These are phyloP conservation scores for Chrysocyon brachyurus DNA, from an alignment of 2,797 vertebrate genomes.

Conservation along the genomic window DNA sequence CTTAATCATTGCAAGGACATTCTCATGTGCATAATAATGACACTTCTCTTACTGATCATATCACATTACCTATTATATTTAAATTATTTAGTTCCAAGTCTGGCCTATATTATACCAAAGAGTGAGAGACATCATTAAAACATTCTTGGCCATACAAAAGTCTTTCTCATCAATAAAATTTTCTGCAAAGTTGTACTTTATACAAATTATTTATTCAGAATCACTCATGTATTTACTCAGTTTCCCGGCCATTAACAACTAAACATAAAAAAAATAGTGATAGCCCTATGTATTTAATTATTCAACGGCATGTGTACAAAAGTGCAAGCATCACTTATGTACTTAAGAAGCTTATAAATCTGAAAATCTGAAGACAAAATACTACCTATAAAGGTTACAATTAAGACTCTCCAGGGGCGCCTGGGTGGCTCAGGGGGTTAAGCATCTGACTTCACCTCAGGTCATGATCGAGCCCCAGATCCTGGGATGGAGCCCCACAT, in stretches of 20 bases:
- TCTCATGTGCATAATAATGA: background rate
- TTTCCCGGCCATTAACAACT: background rate
- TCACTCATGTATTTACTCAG: background rate
- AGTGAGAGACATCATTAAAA: slow-evolving; percentile 49
- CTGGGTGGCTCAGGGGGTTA: background rate
- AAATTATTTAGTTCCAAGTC: slow-evolving; percentile 35
- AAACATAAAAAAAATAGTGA: slow-evolving; percentile 17
- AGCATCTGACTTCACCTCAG: background rate
- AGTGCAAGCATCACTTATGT: slow-evolving; percentile 33
- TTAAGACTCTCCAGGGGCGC: background rate
- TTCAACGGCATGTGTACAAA: background rate
- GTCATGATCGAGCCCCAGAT: background rate
- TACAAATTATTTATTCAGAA: slow-evolving; percentile 56
- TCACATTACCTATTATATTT: slow-evolving; percentile 1
- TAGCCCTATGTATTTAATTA: background rate
- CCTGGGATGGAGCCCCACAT: background rate
- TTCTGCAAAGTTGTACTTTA: slow-evolving; percentile 45
- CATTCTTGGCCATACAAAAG: background rate
- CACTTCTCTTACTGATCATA: slow-evolving; percentile 22
- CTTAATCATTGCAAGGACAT: background rate
- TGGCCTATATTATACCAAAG: slow-evolving; percentile 17
- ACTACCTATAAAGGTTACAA: background rate
- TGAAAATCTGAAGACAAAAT: slow-evolving; percentile 48
- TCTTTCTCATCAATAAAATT: slow-evolving; percentile 14
- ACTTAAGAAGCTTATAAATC: slow-evolving; percentile 36